phyloP scores from a whole-genome alignment of 2,797 vertebrate genomes.

The Spinus olivaceus region DNA sequence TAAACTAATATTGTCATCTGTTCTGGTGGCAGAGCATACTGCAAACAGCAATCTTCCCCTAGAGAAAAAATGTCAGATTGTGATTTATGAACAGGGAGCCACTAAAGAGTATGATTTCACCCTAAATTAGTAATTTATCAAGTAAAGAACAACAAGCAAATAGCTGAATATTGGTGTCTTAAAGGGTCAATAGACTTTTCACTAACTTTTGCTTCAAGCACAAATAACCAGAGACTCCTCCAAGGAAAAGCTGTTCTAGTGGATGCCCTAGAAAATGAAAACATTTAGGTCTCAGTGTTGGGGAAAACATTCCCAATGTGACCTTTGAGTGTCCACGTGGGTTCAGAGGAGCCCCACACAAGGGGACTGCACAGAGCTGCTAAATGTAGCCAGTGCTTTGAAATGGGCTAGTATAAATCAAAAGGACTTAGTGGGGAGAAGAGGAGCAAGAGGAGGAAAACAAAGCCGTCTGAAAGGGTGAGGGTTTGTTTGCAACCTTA shows the following conservation, averaged over 20 bases:
- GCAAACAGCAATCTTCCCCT: conserved; percentile 57
- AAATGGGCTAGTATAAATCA: background rate
- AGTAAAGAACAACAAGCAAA: conserved; percentile 67
- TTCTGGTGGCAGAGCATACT: conserved; percentile 54
- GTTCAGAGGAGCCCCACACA: background rate
- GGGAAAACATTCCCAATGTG: background rate
- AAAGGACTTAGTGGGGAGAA: background rate
- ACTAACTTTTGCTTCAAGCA: conserved; percentile 57
- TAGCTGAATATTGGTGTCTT: conserved; percentile 59
- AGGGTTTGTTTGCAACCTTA: background rate
- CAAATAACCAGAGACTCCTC: conserved; percentile 55
- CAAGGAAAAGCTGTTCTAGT: conserved; percentile 44
- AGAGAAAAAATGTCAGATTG: conserved; percentile 59
- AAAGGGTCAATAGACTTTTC: conserved; percentile 58
- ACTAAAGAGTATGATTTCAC: conserved; percentile 68
- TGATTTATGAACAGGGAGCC: conserved; percentile 68
- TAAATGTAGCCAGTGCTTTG: background rate
- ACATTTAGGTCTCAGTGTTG: background rate
- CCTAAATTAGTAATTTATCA: conserved; percentile 71
- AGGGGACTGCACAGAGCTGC: background rate
- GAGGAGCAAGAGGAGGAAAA: background rate
- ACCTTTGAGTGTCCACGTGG: background rate
- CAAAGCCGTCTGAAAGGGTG: background rate
- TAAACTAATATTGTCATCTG: conserved; percentile 69
- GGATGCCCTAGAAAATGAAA: conserved; percentile 47